These are phyloP conservation scores for Meloidogyne hapla DNA, from an alignment of 1,140 invertebrate genomes.

Conservation along the genomic window DNA sequence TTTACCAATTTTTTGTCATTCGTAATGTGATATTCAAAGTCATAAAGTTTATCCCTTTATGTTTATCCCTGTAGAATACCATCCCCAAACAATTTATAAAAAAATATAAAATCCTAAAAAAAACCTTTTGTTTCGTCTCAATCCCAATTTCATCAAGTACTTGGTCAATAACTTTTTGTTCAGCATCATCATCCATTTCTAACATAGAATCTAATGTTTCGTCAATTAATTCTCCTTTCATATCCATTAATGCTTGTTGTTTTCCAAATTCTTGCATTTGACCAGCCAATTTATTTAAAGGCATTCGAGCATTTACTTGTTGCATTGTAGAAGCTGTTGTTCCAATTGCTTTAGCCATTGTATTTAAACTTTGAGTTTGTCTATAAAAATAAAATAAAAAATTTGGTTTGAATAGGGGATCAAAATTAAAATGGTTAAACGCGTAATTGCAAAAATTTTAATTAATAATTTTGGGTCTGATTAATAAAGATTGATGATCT, in stretches of 20 bases:
- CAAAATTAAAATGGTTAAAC: too few species aligned
- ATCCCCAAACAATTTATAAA: too few species aligned
- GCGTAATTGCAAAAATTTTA: not conserved
- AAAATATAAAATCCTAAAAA: conserved; percentile 16
- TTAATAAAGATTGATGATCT: too few species aligned
- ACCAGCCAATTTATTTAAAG: conserved; percentile 78
- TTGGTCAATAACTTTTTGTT: conserved; percentile 79
- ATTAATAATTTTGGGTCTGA: too few species aligned
- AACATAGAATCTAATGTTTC: conserved; percentile 86
- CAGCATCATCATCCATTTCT: conserved; percentile 79
- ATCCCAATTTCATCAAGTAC: conserved; percentile 93
- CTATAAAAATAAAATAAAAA: conserved; percentile 65
- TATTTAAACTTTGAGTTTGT: conserved; percentile 82
- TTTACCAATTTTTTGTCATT: too few species aligned
- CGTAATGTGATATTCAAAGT: too few species aligned
- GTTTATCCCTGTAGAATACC: too few species aligned
- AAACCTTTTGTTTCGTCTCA: conserved; percentile 82
- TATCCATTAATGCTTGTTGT: conserved; percentile 82
- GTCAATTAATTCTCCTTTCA: conserved; percentile 92
- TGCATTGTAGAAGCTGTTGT: conserved; percentile 78
- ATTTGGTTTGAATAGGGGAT: too few species aligned
- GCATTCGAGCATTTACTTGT: conserved; percentile 81
- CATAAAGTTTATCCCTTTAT: too few species aligned
- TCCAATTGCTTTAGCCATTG: conserved; percentile 80
- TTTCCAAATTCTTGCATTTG: conserved; percentile 79